Evolutionary conservation across 2,888 invertebrate genomes (phyloP).

Genomic region (Sclerodermus sp.): DNA sequence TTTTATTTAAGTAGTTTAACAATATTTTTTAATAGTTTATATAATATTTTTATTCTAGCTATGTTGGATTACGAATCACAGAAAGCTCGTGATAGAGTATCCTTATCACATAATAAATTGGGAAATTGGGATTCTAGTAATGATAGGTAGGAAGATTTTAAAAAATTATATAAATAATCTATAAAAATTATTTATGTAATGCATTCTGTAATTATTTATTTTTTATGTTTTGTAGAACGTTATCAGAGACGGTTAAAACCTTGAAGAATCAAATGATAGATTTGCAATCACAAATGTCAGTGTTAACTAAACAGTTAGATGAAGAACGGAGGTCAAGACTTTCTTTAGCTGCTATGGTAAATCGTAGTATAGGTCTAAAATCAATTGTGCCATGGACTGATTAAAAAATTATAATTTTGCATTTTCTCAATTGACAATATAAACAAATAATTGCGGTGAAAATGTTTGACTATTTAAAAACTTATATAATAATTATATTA

Average conservation of each 20-base stretch:
- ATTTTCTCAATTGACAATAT: background rate
- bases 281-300: slow-evolving; percentile 65
- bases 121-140: slow-evolving; percentile 49
- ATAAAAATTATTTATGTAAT: no score
- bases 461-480: background rate
- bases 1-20: no score
- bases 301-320: slow-evolving; percentile 66
- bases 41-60: slow-evolving; percentile 41
- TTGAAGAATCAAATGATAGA: slow-evolving; percentile 74
- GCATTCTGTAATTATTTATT: background rate
- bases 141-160: slow-evolving; percentile 52
- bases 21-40: no score
- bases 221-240: slow-evolving; percentile 59
- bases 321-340: slow-evolving; percentile 67
- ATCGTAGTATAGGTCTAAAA: slow-evolving; percentile 49
- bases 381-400: slow-evolving; percentile 1
- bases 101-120: slow-evolving; percentile 46
- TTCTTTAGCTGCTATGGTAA: slow-evolving; percentile 50
- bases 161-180: no score
- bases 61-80: slow-evolving; percentile 52
- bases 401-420: background rate
- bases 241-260: slow-evolving; percentile 77
- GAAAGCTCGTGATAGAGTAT: slow-evolving; percentile 51
- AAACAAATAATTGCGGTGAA: background rate
- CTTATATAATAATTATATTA: background rate